phyloP scores from a whole-genome alignment of 2,888 invertebrate genomes.

The Athalia cordata region DNA sequence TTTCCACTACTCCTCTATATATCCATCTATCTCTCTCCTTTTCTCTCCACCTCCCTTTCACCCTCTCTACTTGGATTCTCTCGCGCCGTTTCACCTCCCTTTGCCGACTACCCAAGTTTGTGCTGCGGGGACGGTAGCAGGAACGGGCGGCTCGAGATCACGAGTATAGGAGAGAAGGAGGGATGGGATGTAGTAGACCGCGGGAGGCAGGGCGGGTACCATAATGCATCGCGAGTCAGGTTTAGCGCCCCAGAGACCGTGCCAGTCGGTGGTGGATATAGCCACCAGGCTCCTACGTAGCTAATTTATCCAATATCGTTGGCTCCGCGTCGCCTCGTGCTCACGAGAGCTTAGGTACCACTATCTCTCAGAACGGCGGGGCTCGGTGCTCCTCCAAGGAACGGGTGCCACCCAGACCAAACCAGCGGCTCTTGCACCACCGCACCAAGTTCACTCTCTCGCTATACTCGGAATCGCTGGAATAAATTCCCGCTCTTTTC shows the following conservation, averaged over 20 bases:
- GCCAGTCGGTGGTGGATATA: slow-evolving; percentile 52
- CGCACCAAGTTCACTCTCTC: too few species aligned
- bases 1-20: slow-evolving; percentile 43
- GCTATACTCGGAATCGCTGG: slow-evolving; percentile 20
- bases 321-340: slow-evolving; percentile 56
- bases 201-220: slow-evolving; percentile 35
- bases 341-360: slow-evolving; percentile 29
- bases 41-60: slow-evolving; percentile 11
- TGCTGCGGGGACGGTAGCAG: not conserved
- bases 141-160: slow-evolving; percentile 30
- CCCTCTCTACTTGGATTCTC: slow-evolving; percentile 31
- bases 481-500: slow-evolving; percentile 45
- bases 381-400: slow-evolving; percentile 23
- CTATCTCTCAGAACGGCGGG: slow-evolving; percentile 23
- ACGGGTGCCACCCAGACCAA: slow-evolving; percentile 17
- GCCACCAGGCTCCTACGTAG: slow-evolving; percentile 40
- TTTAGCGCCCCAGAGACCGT: slow-evolving; percentile 56
- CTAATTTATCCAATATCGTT: slow-evolving; percentile 60
- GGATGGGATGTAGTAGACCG: slow-evolving; percentile 33
- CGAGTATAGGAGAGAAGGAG: slow-evolving; percentile 38
- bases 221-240: slow-evolving; percentile 49
- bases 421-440: slow-evolving; percentile 1
- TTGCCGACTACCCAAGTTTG: slow-evolving; percentile 38
- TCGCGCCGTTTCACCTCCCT: slow-evolving; percentile 44
- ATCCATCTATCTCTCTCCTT: slow-evolving; percentile 25